Evolutionary conservation across 2,113 vertebrate species (phyloP).

Genomic region (Motacilla tschutschensis): DNA sequence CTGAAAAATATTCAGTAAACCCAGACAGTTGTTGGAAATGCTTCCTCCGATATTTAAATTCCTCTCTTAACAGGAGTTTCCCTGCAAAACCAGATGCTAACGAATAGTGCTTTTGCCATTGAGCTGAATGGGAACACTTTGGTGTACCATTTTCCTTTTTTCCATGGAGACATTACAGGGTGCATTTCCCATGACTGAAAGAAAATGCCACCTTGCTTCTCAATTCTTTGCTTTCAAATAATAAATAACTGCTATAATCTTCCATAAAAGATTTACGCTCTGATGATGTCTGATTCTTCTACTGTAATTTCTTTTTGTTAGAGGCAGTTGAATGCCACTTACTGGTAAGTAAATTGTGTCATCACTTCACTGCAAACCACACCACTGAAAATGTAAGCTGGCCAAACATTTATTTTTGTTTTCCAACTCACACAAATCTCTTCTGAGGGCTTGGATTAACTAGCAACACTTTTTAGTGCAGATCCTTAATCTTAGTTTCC

Average conservation of each 20-base stretch:
- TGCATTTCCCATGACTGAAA: conserved; percentile 30
- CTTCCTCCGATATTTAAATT: conserved; percentile 30
- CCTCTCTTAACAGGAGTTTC: conserved; percentile 16
- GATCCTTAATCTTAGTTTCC: conserved; percentile 13
- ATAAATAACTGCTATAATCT: conserved; percentile 52
- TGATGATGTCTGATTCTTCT: conserved; percentile 33
- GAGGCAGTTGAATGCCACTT: conserved; percentile 38
- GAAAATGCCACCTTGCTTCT: conserved; percentile 46
- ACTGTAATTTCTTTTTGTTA: conserved; percentile 51
- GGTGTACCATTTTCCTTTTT: conserved; percentile 45
- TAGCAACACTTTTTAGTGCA: not conserved
- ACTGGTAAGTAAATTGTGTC: conserved; percentile 48
- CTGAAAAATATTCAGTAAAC: conserved; percentile 38
- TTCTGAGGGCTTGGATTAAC: not conserved
- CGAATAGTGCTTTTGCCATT: not conserved
- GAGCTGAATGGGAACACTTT: conserved; percentile 37
- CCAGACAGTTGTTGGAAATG: conserved; percentile 43
- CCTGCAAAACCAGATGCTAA: conserved; percentile 42
- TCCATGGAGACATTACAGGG: conserved; percentile 34
- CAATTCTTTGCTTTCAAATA: conserved; percentile 34
- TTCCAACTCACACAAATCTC: not conserved
- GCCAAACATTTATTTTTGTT: conserved; percentile 15
- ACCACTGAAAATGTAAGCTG: not conserved
- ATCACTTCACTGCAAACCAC: conserved; percentile 21
- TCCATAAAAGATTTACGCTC: conserved; percentile 11